These are phyloP conservation scores for Magallana gigas DNA, from an alignment of 1,140 invertebrate genomes.

Conservation along the genomic window DNA sequence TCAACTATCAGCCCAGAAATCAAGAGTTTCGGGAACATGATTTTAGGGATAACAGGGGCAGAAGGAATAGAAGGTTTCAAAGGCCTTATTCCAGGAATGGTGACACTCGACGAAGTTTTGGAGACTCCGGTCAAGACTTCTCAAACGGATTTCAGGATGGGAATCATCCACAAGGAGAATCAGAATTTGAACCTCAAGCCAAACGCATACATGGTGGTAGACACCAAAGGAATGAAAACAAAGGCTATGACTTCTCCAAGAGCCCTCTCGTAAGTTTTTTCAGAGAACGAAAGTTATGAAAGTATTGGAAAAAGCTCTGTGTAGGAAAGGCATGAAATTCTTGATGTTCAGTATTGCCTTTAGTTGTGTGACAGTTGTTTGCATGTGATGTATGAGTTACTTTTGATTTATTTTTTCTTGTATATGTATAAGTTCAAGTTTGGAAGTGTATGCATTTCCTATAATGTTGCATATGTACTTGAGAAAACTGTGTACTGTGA, in stretches of 20 bases:
- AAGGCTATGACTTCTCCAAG: conserved; percentile 38
- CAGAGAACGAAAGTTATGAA: background rate
- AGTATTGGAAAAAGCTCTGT: background rate
- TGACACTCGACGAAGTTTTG: conserved; percentile 30
- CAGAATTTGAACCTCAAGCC: conserved; percentile 52
- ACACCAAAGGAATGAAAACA: conserved; percentile 12
- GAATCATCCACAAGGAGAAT: conserved; percentile 49
- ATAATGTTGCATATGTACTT: background rate
- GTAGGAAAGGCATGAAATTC: background rate
- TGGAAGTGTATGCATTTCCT: conserved; percentile 1
- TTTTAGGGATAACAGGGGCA: conserved; percentile 32
- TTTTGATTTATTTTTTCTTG: too few species aligned
- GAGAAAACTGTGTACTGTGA: background rate
- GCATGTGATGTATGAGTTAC: background rate
- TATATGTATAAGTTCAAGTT: background rate
- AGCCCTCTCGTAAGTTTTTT: conserved; percentile 28
- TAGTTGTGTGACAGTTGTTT: conserved; percentile 28
- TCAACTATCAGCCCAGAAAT: conserved; percentile 9
- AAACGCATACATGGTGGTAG: conserved; percentile 54
- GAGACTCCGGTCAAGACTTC: conserved; percentile 18
- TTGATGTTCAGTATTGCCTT: background rate
- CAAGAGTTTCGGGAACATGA: conserved; percentile 33
- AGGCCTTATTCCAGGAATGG: background rate
- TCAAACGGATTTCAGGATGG: conserved; percentile 29
- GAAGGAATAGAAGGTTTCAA: conserved; percentile 42